Evolutionary conservation across 2,113 vertebrate species (phyloP).

Genomic region (Nycticorax nycticorax): DNA sequence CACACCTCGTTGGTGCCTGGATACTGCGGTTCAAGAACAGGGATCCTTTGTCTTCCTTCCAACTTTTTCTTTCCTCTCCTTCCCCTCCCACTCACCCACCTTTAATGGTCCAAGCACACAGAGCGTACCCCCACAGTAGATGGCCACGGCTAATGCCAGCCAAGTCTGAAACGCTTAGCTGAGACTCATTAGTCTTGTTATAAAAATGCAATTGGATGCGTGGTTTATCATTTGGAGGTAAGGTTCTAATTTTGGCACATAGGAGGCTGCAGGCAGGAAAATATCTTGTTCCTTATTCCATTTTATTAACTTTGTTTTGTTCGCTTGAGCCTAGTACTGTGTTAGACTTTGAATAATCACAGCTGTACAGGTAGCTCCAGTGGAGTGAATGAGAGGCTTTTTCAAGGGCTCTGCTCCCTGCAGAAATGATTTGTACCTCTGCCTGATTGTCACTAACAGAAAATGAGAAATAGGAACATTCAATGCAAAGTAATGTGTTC

Average conservation of each 20-base stretch:
- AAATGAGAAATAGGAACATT: constrained; percentile 90
- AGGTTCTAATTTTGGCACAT: constrained; percentile 60
- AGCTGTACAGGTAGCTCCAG: constrained; percentile 75
- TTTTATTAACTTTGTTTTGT: constrained; percentile 81
- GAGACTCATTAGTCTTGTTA: constrained; percentile 1
- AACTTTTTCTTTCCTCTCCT: background rate
- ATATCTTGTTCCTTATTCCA: constrained; percentile 71
- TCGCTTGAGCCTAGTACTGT: constrained; percentile 65
- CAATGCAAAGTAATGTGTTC: constrained; percentile 92
- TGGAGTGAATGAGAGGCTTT: constrained; percentile 75
- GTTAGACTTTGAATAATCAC: constrained; percentile 76
- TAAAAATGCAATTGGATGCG: background rate
- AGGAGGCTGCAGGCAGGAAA: constrained; percentile 65
- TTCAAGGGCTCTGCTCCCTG: constrained; percentile 79
- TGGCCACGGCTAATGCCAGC: background rate
- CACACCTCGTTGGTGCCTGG: rapidly evolving
- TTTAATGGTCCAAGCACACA: background rate
- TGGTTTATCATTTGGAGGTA: constrained; percentile 26
- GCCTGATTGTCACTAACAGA: constrained; percentile 88
- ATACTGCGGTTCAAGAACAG: background rate
- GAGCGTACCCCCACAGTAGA: background rate
- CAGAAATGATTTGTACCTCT: constrained; percentile 84
- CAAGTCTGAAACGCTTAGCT: background rate
- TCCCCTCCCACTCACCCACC: too few species aligned
- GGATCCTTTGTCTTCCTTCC: background rate